Evolutionary conservation across 2,797 vertebrate genomes (phyloP).

Genomic region (Hypotaenidia philippensis): DNA sequence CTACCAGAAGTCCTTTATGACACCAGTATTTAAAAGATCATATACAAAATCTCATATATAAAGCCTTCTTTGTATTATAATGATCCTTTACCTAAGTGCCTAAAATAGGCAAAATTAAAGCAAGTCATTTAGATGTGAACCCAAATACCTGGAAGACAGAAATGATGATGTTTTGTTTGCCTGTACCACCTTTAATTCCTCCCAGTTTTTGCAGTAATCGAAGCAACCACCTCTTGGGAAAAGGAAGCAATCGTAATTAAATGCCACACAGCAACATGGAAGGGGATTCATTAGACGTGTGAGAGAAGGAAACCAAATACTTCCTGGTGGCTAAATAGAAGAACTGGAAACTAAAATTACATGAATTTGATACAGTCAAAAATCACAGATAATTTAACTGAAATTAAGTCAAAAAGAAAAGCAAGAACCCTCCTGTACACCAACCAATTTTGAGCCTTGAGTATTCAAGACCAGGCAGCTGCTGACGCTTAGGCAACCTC

Average conservation of each 20-base stretch:
- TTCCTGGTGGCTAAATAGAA: neutral
- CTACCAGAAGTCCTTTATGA: neutral
- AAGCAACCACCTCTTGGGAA: constrained; percentile 18
- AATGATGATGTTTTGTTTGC: neutral
- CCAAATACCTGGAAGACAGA: neutral
- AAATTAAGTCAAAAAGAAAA: neutral
- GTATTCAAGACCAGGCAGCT: neutral
- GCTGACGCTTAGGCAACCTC: neutral
- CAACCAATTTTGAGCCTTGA: neutral
- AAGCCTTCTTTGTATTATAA: neutral
- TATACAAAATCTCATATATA: neutral
- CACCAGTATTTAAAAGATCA: neutral
- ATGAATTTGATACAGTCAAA: neutral
- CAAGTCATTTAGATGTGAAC: neutral
- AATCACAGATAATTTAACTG: neutral
- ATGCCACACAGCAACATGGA: neutral
- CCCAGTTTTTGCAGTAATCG: neutral
- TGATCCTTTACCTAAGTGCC: neutral
- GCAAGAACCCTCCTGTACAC: neutral
- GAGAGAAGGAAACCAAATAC: neutral
- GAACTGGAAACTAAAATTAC: neutral
- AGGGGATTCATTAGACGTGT: neutral
- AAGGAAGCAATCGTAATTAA: constrained; percentile 49
- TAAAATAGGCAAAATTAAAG: neutral
- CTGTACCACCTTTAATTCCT: neutral